Conservation (phyloP, 2,113 vertebrate species). For the Siphamia tubifer region DNA sequence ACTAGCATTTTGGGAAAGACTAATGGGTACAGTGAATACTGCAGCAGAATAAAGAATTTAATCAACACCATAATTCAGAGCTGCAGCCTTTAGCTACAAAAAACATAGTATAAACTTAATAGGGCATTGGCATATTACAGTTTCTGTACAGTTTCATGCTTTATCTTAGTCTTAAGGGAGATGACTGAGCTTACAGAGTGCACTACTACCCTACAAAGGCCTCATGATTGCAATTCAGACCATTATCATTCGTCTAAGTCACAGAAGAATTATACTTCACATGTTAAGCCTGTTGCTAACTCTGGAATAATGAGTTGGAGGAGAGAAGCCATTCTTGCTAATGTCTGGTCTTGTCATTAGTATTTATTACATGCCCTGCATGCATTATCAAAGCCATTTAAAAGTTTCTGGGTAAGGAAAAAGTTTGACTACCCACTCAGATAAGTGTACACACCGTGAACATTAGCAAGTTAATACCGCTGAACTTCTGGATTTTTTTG, state of each 20-base stretch:
- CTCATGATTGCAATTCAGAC: conserved; percentile 53
- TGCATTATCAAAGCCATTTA: conserved; percentile 64
- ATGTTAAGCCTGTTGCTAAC: conserved; percentile 48
- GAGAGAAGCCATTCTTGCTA: conserved; percentile 44
- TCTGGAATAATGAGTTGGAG: conserved; percentile 57
- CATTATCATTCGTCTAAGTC: conserved; percentile 65
- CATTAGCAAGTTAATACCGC: conserved; percentile 14
- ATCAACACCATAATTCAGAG: conserved; percentile 34
- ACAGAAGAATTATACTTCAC: conserved; percentile 49
- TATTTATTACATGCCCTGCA: conserved; percentile 62
- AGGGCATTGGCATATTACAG: not conserved
- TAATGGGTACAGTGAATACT: not conserved
- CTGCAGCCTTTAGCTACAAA: conserved; percentile 23
- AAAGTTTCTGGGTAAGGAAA: conserved; percentile 49
- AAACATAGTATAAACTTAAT: conserved; percentile 24
- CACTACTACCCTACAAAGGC: conserved; percentile 37
- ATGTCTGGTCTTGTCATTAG: conserved; percentile 66
- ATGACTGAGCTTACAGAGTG: conserved; percentile 18
- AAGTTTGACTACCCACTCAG: conserved; percentile 28
- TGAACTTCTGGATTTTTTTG: conserved; percentile 17
- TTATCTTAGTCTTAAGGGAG: conserved; percentile 12
- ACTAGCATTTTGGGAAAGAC: not conserved
- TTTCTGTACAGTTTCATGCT: not conserved
- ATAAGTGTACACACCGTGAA: conserved; percentile 8
- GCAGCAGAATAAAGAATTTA: conserved; percentile 35